phyloP scores from a whole-genome alignment of 2,113 vertebrate species.

The Corythoichthys intestinalis region DNA sequence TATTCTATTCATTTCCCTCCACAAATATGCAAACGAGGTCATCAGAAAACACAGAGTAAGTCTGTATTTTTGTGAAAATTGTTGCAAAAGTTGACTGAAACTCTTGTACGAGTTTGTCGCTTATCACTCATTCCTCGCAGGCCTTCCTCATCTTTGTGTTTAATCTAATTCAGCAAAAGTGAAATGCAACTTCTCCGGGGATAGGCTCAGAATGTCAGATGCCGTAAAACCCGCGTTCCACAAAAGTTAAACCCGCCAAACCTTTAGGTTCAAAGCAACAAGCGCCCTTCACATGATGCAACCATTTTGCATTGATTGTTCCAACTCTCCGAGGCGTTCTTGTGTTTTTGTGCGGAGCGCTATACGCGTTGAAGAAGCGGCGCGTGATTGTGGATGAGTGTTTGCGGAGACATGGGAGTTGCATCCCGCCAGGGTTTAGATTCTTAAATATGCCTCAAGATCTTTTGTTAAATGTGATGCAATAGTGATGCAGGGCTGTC shows the following conservation, averaged over 20 bases:
- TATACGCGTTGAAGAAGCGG: constrained; percentile 47
- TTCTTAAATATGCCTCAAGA: constrained; percentile 57
- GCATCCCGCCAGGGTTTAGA: constrained; percentile 55
- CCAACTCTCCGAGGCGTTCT: constrained; percentile 50
- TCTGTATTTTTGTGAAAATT: constrained; percentile 4
- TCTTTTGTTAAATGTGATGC: constrained; percentile 66
- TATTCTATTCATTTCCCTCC: background rate
- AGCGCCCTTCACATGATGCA: constrained; percentile 63
- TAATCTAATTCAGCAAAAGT: constrained; percentile 56
- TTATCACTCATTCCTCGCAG: constrained; percentile 41
- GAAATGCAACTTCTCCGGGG: constrained; percentile 39
- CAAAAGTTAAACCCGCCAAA: constrained; percentile 53
- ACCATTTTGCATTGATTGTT: constrained; percentile 57
- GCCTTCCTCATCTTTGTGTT: constrained; percentile 32
- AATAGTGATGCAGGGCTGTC: constrained; percentile 61
- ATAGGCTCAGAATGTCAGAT: constrained; percentile 55
- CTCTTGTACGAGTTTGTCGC: constrained; percentile 5
- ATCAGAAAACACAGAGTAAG: background rate
- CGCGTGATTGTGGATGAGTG: constrained; percentile 31
- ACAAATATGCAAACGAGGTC: constrained; percentile 10
- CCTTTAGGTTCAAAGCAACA: constrained; percentile 55
- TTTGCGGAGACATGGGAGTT: constrained; percentile 36
- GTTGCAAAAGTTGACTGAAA: constrained; percentile 7
- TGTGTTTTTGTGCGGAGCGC: constrained; percentile 48
- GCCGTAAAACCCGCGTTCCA: constrained; percentile 57